Evolutionary conservation across 2,888 invertebrate species (phyloP), one percentile per base, ranked within the genome.

Genomic region (Hecatera dysodea): DNA sequence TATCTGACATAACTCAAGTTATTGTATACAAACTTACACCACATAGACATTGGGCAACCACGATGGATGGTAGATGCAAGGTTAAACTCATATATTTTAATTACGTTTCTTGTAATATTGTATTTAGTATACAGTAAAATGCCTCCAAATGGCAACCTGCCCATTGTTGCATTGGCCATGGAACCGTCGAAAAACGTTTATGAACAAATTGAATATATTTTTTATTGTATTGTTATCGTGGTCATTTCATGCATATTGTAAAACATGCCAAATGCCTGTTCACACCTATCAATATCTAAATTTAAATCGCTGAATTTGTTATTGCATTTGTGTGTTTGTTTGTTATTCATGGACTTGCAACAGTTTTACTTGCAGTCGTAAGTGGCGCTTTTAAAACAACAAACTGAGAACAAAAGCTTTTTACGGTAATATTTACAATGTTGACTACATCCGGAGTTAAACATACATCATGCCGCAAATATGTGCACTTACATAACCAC

Each of bases 11-110:
- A 71, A 64, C 59, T 64, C 42, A 67, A 64, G 59, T 84, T 75
- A 74, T 74, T 82, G 67, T 81, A 76, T 75, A 72, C 64, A 57
- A 79, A 78, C 83, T 81, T 84, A 80, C 78, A 84, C 78, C 75
- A 80, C 64, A 67, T 63, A 67, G 22, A 65, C 77, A 81, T 88
- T 87, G 77, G 74, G 70, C 75, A 88, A 84, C 63, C 42, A 33
- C 66, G 55, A 29, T 63, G 69, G 77, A 70, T 73, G 82, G 73
- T 57, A 78, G 69, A 62, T 56, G 66, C 85, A 85, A 83, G 83
- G 83, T 75, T 75, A 75, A 67, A 27, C 61, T 62, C 72, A 70
- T 79, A 79, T 72, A 76, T 82, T 85, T 85, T 79, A 80, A 84
- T 79, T 72, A 79, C 29, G 29, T 76, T 72, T 68, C 64, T 64